A percentile compares a stretch with the other conserved stretches of the same genome.
Evolutionary conservation across 2,797 vertebrate species (phyloP).

Genomic region (Spea hammondii): DNA sequence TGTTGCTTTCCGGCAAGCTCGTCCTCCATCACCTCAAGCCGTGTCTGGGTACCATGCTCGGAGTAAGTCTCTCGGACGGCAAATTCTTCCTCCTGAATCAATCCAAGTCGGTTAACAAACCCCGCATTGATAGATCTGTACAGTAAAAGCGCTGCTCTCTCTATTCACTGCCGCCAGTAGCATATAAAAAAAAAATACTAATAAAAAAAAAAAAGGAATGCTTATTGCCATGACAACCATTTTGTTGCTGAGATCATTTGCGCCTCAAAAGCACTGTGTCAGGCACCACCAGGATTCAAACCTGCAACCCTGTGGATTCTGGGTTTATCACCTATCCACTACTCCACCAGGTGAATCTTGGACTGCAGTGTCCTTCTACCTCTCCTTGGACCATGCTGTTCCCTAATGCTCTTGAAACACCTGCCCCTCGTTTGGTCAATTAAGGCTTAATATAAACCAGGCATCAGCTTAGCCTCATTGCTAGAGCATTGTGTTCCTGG

Average conservation of each 20-base stretch:
- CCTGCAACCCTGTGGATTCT: no score
- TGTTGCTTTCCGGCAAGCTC: constrained; percentile 78
- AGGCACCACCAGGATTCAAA: no score
- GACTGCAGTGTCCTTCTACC: no score
- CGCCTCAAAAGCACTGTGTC: constrained; percentile 57
- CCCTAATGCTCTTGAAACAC: no score
- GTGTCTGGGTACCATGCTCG: constrained; percentile 68
- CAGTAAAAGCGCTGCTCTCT: constrained; percentile 54
- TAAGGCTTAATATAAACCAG: no score
- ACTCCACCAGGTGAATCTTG: no score
- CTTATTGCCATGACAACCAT: constrained; percentile 60
- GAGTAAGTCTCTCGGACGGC: constrained; percentile 67
- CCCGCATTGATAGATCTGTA: constrained; percentile 55
- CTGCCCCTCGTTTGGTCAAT: no score
- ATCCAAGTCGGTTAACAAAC: constrained; percentile 64
- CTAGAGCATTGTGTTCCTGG: no score
- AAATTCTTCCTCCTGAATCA: constrained; percentile 86
- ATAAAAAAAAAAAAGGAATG: constrained; percentile 50
- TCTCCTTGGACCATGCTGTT: no score
- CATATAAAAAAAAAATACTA: constrained; percentile 48
- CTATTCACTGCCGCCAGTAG: constrained; percentile 43
- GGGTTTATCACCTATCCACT: no score
- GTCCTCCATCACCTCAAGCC: constrained; percentile 77
- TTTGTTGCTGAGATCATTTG: constrained; percentile 58
- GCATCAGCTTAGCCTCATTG: no score